phyloP scores from a whole-genome alignment of 2,888 invertebrate genomes.

The Pseudoips prasinana region DNA sequence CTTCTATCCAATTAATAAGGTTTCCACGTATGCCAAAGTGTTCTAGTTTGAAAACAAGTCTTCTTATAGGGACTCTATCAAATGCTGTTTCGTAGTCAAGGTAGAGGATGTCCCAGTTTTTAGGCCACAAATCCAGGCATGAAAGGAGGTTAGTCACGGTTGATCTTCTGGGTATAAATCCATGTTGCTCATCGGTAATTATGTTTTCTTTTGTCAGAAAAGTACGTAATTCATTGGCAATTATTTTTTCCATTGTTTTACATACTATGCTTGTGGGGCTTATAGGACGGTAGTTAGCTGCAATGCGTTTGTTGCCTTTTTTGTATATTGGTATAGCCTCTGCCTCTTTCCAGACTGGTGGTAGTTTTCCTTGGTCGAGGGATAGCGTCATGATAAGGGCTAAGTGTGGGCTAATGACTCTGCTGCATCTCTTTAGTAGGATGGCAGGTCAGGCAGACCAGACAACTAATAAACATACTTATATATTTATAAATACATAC shows the following conservation, averaged over 20 bases:
- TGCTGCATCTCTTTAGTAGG: no score
- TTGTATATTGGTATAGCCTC: not conserved
- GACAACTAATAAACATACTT: no score
- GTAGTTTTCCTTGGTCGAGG: no score
- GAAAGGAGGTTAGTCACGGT: not conserved
- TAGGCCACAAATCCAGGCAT: not conserved
- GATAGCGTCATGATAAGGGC: no score
- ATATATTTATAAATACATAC: no score
- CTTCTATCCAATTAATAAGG: not conserved
- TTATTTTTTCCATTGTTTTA: not conserved
- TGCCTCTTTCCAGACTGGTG: not conserved
- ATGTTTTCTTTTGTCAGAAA: not conserved
- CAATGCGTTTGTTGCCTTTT: not conserved
- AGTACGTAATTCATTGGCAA: not conserved
- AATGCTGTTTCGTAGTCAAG: constrained; percentile 1
- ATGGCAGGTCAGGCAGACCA: no score
- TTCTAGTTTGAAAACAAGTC: not conserved
- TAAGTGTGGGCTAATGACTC: no score
- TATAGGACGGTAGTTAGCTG: not conserved
- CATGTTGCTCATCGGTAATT: not conserved
- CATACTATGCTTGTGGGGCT: not conserved
- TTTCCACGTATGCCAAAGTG: constrained; percentile 1
- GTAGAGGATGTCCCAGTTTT: not conserved
- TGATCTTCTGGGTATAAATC: not conserved
- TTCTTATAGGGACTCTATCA: not conserved